phyloP scores from a whole-genome alignment of 2,888 invertebrate species.

The Orthonevra nobilis region DNA sequence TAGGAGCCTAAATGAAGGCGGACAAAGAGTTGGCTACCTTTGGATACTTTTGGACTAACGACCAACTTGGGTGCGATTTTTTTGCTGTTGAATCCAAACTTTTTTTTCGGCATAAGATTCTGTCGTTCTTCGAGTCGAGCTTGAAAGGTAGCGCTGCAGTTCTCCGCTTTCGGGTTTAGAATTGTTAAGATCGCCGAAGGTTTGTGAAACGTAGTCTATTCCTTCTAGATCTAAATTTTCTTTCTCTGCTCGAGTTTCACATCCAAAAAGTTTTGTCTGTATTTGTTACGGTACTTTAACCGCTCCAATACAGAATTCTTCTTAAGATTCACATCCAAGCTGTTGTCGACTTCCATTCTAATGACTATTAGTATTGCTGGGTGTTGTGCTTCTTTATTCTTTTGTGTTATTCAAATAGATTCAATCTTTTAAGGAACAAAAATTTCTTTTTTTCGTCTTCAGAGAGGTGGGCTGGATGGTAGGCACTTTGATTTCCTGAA shows the following conservation, averaged over 20 bases:
- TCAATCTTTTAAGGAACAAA: slow-evolving; percentile 75
- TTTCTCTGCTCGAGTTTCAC: slow-evolving; percentile 77
- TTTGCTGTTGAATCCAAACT: slow-evolving; percentile 91
- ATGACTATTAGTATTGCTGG: too few relatives aligned
- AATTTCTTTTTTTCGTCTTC: slow-evolving; percentile 75
- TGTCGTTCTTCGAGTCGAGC: slow-evolving; percentile 88
- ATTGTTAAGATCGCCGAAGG: slow-evolving; percentile 83
- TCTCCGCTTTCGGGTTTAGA: slow-evolving; percentile 81
- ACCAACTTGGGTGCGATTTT: slow-evolving; percentile 78
- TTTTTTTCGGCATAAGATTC: slow-evolving; percentile 89
- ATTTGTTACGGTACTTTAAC: slow-evolving; percentile 79
- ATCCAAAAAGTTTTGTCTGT: slow-evolving; percentile 78
- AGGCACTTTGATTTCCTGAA: slow-evolving; percentile 75
- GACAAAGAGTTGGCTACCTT: slow-evolving; percentile 64
- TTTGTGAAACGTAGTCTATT: slow-evolving; percentile 85
- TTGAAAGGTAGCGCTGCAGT: slow-evolving; percentile 89
- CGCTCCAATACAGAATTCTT: slow-evolving; percentile 78
- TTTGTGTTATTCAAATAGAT: slow-evolving; percentile 72
- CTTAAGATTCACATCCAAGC: slow-evolving; percentile 67
- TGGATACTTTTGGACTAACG: slow-evolving; percentile 74
- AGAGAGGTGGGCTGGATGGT: slow-evolving; percentile 59
- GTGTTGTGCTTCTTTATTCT: slow-evolving; percentile 9
- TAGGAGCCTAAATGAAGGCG: slow-evolving; percentile 77
- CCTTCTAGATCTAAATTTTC: slow-evolving; percentile 77
- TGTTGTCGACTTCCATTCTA: slow-evolving; percentile 58